Percentiles rank a stretch among this genome's conserved stretches.
Evolutionary conservation across 1,140 invertebrate genomes (phyloP).

Genomic region (Helicoverpa armigera): DNA sequence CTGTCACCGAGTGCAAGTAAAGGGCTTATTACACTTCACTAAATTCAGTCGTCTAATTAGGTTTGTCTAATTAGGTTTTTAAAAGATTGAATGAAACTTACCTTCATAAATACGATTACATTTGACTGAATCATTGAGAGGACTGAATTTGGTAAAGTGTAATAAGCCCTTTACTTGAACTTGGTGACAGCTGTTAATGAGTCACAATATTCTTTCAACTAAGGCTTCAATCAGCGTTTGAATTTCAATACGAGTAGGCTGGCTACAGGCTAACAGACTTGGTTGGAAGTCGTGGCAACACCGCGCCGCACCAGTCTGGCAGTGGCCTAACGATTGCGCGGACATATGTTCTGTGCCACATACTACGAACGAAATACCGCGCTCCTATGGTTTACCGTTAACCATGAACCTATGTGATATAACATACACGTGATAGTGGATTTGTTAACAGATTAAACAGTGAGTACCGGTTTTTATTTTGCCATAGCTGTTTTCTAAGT

Average conservation of each 20-base stretch:
- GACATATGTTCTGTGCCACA: constrained; percentile 25
- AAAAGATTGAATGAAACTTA: no score
- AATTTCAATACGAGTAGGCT: background rate
- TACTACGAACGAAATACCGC: constrained; percentile 32
- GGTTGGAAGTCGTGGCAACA: constrained; percentile 25
- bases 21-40: no score
- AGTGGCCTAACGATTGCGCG: constrained; percentile 27
- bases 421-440: constrained; percentile 19
- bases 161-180: no score
- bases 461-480: background rate
- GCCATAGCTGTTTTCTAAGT: background rate
- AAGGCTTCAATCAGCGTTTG: background rate
- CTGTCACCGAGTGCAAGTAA: background rate
- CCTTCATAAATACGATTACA: no score
- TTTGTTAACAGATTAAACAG: constrained; percentile 28
- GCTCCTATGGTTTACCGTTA: constrained; percentile 37
- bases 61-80: no score
- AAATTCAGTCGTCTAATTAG: no score
- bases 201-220: no score
- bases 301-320: constrained; percentile 10
- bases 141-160: no score
- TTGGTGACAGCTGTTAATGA: no score
- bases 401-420: constrained; percentile 25
- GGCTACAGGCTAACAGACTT: background rate
- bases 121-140: no score